Base-by-base conservation (phyloP, 2,113 vertebrate species). In the Myotis brandtii region DNA sequence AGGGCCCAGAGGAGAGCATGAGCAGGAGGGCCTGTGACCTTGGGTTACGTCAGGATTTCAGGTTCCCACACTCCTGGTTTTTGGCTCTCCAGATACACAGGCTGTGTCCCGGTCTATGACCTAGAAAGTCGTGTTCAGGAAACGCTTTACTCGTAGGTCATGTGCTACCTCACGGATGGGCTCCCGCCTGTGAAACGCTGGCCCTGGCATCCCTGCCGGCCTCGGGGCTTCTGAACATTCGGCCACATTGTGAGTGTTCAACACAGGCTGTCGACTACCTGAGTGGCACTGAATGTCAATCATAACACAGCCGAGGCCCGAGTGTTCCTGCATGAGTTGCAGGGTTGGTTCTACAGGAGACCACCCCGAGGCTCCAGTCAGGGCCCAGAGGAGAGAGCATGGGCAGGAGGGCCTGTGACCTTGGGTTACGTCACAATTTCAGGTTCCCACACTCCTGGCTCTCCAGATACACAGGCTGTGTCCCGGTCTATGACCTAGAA, bases 21-120 rank as follows among this genome's bases (percentile, higher is more conserved):
- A 73, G 12, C 79, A 95, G n/a, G 48, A 27, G 80, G 89, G 94
- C 91, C 88, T 98, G 66, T 20, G 54, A 56, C 20, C 21, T 20
- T 30, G 20, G 32, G 25, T 85, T 37, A 40, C 59, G 72, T 84
- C n/a, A 80, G 27, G 73, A 89, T 30, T 54, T 46, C 34, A 79
- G 34, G 46, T 89, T 70, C 94, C 67, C 73, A 46, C 32, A 40
- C 72, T 69, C 62, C 43, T 92, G n/a, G n/a, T n/a, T n/a, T n/a
- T n/a, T n/a, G 56, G 14, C 66, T 89, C 69, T 62, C 40, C 23
- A 30, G 32, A 86, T 18, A 54, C 86, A 73, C 54, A 73, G 23
- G 20, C 56, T 77, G 17, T 23, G 48, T 50, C 43, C 50, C 46
- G 43, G 23, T 37, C 40, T 43, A 72, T 70, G 59, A n/a, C 46